Evolutionary conservation across 2,797 vertebrate genomes (phyloP), one percentile per base, ranked within the genome.

Genomic region (Saxicola maurus): DNA sequence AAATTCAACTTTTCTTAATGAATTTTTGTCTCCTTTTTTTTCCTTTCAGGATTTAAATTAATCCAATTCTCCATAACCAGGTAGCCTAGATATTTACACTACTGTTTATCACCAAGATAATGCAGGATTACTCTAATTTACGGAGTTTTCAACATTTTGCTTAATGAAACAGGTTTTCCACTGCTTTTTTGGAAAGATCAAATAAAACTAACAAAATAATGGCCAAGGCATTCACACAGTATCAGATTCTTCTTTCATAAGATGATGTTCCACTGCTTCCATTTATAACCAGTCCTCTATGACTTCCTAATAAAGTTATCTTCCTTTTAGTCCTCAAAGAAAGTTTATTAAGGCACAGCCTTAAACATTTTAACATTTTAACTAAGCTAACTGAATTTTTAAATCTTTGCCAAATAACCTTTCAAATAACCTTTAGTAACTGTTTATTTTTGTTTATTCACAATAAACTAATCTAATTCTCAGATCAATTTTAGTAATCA

Each of bases 381-480:
- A 49, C 40, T 81, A 56, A 74, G 57, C 30, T 43, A 74, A 67
- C 18, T 31, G 19, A 91, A 79, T 20, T 90, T 87, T 23, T 46
- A 61, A 27, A 68, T 45, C 68, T 84, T 84, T 55, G 23, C 15
- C 56, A 91, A 86, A 46, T 21, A 88, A 60, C 56, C 18, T 76
- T 84, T 71, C 52, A 25, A 40, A 40, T 40, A 40, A 40, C 40
- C 30, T 84, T 92, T 19, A 35, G 40, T 24, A 89, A 60, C 6
- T 31, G 60, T 23, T 59, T 86, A 75, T 40, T 91, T 89, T 71
- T 69, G n/a, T 66, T 85, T 92, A 82, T 57, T 91, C 75, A 57
- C 25, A 74, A 91, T 57, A 76, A 91, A 71, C 30, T 48, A 52
- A 66, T 62, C 33, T 68, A 89, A 78, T n/a, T 33, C n/a, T 78